Evolutionary conservation across 2,113 vertebrate species (phyloP).

Genomic region (Cynocephalus volans): DNA sequence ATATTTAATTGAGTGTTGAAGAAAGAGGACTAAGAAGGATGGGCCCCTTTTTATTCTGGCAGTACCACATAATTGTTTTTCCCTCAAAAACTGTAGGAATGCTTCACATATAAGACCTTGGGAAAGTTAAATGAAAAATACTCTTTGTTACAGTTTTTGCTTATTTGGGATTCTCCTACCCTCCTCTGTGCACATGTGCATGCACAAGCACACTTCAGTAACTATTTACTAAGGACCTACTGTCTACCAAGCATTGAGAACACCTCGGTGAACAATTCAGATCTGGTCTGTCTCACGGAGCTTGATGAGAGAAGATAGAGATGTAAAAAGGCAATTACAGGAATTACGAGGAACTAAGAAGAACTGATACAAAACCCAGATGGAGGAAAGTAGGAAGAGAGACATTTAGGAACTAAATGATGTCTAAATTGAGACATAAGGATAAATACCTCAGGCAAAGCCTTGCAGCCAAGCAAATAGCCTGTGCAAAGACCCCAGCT

Average conservation of each 20-base stretch:
- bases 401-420: not conserved
- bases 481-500: not conserved
- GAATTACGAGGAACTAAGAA: not conserved
- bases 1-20: not conserved
- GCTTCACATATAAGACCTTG: not conserved
- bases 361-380: not conserved
- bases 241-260: not conserved
- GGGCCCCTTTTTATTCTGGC: not conserved
- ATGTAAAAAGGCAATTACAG: not conserved
- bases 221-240: not conserved
- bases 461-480: not conserved
- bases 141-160: not conserved
- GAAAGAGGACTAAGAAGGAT: not conserved
- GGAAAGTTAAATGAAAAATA: not conserved
- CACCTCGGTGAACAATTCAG: not conserved
- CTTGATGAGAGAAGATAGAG: not conserved
- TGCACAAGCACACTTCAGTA: not conserved
- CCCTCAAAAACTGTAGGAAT: conserved; percentile 2
- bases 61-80: not conserved
- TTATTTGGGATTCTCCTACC: not conserved
- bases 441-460: not conserved
- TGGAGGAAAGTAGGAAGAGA: not conserved
- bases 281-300: not conserved
- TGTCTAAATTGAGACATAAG: not conserved
- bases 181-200: not conserved